These are phyloP conservation scores for Crotalus viridis DNA, from an alignment of 2,113 vertebrate genomes.

Conservation along the genomic window DNA sequence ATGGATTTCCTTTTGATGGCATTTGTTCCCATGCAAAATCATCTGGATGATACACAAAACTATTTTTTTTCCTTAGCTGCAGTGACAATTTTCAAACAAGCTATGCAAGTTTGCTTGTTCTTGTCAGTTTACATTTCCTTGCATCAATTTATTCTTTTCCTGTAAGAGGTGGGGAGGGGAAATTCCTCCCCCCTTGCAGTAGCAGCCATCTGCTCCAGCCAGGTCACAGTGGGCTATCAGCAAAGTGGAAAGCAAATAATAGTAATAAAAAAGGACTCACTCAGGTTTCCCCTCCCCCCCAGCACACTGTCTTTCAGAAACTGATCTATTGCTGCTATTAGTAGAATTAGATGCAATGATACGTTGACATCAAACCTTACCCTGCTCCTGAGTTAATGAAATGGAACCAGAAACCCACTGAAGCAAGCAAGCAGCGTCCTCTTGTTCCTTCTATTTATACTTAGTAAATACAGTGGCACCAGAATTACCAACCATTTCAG, in stretches of 20 bases:
- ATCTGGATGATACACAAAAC: background rate
- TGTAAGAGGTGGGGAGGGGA: background rate
- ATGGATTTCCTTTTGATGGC: background rate
- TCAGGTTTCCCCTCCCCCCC: background rate
- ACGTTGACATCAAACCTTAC: background rate
- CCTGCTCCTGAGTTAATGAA: background rate
- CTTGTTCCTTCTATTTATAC: constrained; percentile 5
- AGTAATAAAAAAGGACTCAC: background rate
- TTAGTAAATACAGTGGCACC: background rate
- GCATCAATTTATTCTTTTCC: background rate
- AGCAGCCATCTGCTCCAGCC: background rate
- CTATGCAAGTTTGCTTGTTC: background rate
- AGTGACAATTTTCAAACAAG: background rate
- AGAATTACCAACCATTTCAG: background rate
- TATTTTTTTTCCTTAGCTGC: background rate
- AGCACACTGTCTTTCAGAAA: background rate
- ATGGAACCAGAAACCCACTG: background rate
- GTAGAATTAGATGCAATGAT: constrained; percentile 15
- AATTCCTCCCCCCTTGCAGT: background rate
- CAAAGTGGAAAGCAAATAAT: background rate
- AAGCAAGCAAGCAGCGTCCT: background rate
- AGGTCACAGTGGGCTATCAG: background rate
- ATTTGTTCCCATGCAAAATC: background rate
- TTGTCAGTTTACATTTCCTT: background rate
- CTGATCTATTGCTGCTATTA: constrained; percentile 15